Evolutionary conservation across 1,140 invertebrate species (phyloP), one percentile per base, ranked within the genome.

Genomic region (Listronotus bonariensis): DNA sequence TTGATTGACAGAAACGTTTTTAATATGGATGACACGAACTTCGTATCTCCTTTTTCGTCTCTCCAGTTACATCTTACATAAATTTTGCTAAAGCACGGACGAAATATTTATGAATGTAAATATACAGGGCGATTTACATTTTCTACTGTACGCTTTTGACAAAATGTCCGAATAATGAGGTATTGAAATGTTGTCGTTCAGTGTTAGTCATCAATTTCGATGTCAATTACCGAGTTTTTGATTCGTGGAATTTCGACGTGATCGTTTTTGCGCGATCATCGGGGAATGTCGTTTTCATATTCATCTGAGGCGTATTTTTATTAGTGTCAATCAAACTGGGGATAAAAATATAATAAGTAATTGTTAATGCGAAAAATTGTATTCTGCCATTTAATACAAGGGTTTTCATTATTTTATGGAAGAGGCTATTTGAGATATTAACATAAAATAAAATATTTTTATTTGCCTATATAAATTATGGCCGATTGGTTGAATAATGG

Each of bases 61-160:
- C 53, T 53, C 45, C 26, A 53, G 57, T 65, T 58, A 60, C 56
- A 69, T 69, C 53, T 65, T 69, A 65, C 68, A 69, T 69, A 69
- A 65, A 69, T 69, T 65, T 63, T 53, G 58, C 58, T 53, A 66
- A 69, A 65, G 59, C 59, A 52, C 57, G 68, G 52, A 54, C 58
- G 60, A 69, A 65, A 69, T 69, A 69, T 69, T 69, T 69, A 69
- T 69, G 51, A 64, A 69, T 69, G 68, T 52, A 66, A 69, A 69
- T 69, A 38, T 26, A 38, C n/a, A 17, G 42, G 41, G 40, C 42
- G 52, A 64, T 64, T 64, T 64, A 64, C 61, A 64, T 64, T 64
- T 64, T 64, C 38, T 32, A 41, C 52, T 56, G 61, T 64, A 55
- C 46, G 41, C 52, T 64, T 64, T 64, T 64, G 61, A 64, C 61